phyloP scores from a whole-genome alignment of 2,888 invertebrate genomes.

The Volucella zonaria region DNA sequence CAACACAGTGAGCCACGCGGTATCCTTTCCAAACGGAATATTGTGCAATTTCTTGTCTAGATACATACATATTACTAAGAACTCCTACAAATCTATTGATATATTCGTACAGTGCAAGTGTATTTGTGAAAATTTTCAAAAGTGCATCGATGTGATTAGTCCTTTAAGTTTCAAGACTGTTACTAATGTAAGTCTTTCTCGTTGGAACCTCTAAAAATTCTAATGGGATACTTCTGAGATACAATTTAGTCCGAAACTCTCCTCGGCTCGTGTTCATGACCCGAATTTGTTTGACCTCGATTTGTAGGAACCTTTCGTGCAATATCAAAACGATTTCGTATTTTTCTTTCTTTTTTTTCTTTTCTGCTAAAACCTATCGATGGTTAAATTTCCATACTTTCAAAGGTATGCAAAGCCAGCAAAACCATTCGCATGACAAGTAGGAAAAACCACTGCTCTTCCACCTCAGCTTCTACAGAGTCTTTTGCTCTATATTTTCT shows the following conservation, averaged over 20 bases:
- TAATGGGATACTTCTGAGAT: neutral
- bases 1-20: slow-evolving; percentile 25
- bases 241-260: neutral
- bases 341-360: neutral
- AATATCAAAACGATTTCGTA: slow-evolving; percentile 5
- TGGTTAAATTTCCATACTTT: slow-evolving; percentile 3
- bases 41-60: slow-evolving; percentile 27
- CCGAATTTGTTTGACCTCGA: slow-evolving; percentile 56
- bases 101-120: neutral
- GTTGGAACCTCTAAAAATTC: neutral
- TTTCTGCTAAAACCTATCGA: neutral
- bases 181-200: slow-evolving; percentile 16
- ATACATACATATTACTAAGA: neutral
- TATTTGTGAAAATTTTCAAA: neutral
- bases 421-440: slow-evolving; percentile 46
- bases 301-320: slow-evolving; percentile 36
- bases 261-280: slow-evolving; percentile 56
- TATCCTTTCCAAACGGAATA: slow-evolving; percentile 8
- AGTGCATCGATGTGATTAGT: slow-evolving; percentile 3
- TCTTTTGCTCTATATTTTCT: slow-evolving; percentile 12
- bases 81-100: neutral
- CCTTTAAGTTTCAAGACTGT: neutral
- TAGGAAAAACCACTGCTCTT: slow-evolving; percentile 50
- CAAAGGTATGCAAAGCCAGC: slow-evolving; percentile 43
- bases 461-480: neutral